These are phyloP conservation scores for Zapus hudsonius DNA, from an alignment of 2,113 vertebrate genomes.

Conservation along the genomic window DNA sequence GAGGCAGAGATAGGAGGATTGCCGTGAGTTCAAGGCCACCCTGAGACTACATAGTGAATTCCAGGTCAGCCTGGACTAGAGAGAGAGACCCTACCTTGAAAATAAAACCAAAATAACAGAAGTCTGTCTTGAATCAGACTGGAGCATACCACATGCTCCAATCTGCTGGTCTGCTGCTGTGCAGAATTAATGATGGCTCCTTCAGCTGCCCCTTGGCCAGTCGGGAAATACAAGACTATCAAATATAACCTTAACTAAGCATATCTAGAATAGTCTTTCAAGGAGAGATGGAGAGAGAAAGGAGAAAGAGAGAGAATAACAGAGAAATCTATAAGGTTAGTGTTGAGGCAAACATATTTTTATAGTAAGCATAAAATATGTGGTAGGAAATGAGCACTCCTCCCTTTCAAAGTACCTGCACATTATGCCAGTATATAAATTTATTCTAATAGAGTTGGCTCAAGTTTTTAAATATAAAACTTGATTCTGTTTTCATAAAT, in stretches of 20 bases:
- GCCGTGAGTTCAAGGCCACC: too few relatives aligned
- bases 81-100: too few relatives aligned
- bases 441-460: not conserved
- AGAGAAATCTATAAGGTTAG: not conserved
- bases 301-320: not conserved
- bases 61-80: too few relatives aligned
- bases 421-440: not conserved
- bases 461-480: conserved; percentile 14
- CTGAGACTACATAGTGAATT: too few relatives aligned
- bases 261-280: not conserved
- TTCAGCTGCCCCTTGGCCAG: too few relatives aligned
- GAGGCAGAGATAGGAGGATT: too few relatives aligned
- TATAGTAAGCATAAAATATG: conserved; percentile 24
- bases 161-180: not conserved
- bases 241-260: not conserved
- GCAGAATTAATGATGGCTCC: not conserved
- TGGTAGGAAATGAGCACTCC: not conserved
- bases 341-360: not conserved
- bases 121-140: not conserved
- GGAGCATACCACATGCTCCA: not conserved
- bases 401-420: not conserved
- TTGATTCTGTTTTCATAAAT: conserved; percentile 13
- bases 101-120: too few relatives aligned
- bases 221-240: not conserved
- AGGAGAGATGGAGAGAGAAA: not conserved